phyloP scores from a whole-genome alignment of 2,113 vertebrate genomes.

The Myrmecobius fasciatus region DNA sequence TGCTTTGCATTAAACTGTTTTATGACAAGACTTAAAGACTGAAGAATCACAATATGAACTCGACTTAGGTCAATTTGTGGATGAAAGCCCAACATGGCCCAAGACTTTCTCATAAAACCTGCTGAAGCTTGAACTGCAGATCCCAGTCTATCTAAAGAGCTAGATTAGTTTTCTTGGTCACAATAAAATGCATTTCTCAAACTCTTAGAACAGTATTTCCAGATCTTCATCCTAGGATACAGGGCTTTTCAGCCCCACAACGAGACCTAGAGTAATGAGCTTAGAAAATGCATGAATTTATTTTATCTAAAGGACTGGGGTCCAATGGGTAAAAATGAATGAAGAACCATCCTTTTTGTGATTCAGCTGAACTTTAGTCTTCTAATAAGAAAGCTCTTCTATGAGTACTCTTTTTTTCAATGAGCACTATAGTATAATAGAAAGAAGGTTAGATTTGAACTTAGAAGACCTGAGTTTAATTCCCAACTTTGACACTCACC shows the following conservation, averaged over 20 bases:
- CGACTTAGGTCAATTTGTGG: conserved; percentile 34
- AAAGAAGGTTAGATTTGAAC: background rate
- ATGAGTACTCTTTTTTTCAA: background rate
- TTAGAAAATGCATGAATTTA: background rate
- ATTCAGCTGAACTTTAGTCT: background rate
- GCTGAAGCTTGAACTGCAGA: conserved; percentile 45
- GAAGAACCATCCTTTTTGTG: background rate
- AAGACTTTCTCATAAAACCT: conserved; percentile 47
- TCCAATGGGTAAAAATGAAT: background rate
- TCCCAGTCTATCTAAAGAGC: conserved; percentile 15
- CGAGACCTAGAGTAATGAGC: background rate
- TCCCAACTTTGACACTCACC: background rate
- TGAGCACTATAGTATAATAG: background rate
- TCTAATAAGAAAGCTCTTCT: background rate
- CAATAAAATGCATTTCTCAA: conserved; percentile 61
- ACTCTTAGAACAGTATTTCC: background rate
- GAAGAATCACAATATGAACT: conserved; percentile 46
- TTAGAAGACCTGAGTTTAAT: background rate
- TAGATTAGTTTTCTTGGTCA: background rate
- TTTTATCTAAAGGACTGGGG: background rate
- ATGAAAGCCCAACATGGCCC: conserved; percentile 37
- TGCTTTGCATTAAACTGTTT: conserved; percentile 51
- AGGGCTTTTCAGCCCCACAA: background rate
- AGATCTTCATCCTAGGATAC: background rate
- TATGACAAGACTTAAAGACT: conserved; percentile 52